Evolutionary conservation across 2,113 vertebrate genomes (phyloP).

Genomic region (Heteronetta atricapilla): DNA sequence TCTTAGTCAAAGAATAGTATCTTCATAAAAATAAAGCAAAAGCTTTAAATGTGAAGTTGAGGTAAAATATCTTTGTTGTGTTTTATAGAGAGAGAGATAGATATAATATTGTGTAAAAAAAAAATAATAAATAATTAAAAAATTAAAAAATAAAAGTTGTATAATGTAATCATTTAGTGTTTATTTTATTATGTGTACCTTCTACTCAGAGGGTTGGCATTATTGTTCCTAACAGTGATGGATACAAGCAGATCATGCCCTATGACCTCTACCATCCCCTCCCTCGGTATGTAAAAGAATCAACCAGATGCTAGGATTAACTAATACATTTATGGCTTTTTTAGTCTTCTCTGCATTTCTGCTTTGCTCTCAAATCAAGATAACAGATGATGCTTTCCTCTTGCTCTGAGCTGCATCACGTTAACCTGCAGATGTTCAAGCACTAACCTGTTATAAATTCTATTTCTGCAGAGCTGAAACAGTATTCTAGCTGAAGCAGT

Average conservation of each 20-base stretch:
- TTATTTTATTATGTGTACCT: slow-evolving; percentile 84
- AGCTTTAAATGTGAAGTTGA: neutral
- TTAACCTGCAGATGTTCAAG: neutral
- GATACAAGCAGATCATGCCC: slow-evolving; percentile 99
- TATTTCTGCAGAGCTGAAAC: neutral
- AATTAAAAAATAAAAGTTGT: neutral
- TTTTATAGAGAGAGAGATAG: neutral
- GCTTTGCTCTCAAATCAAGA: slow-evolving; percentile 18
- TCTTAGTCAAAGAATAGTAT: neutral
- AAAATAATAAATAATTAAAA: too few species aligned
- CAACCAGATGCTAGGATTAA: slow-evolving; percentile 67
- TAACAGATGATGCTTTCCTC: slow-evolving; percentile 14
- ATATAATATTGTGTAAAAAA: slow-evolving; percentile 56
- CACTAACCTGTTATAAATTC: slow-evolving; percentile 12
- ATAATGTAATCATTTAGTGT: slow-evolving; percentile 81
- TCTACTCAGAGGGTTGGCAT: slow-evolving; percentile 87
- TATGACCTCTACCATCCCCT: slow-evolving; percentile 99
- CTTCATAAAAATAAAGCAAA: neutral
- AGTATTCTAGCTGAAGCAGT: neutral
- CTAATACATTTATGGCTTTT: slow-evolving; percentile 30
- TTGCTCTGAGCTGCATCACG: slow-evolving; percentile 2
- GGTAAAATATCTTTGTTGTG: neutral
- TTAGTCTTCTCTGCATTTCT: neutral
- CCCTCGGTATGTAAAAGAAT: slow-evolving; percentile 88
- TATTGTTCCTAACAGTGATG: slow-evolving; percentile 91